These are phyloP conservation scores for Cyanistes caeruleus DNA, from an alignment of 2,113 vertebrate species.

Conservation along the genomic window DNA sequence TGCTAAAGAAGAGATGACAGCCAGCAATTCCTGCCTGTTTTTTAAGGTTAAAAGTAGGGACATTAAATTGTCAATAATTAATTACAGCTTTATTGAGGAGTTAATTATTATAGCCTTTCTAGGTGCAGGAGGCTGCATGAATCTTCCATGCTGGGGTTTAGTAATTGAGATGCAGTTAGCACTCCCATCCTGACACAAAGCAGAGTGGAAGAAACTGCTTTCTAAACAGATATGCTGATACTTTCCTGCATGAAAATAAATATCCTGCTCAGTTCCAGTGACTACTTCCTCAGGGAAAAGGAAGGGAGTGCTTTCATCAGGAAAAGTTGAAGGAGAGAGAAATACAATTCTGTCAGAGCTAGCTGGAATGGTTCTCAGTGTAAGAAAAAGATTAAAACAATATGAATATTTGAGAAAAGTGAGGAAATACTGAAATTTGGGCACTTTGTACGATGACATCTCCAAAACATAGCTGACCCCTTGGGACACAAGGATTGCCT, in stretches of 20 bases:
- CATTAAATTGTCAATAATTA: conserved; percentile 53
- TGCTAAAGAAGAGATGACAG: conserved; percentile 1
- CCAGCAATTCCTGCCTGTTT: conserved; percentile 15
- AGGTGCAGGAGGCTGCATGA: background rate
- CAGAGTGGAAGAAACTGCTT: background rate
- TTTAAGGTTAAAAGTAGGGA: conserved; percentile 34
- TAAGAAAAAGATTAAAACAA: background rate
- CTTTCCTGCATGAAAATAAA: conserved; percentile 16
- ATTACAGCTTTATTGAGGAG: conserved; percentile 46
- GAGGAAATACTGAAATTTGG: background rate
- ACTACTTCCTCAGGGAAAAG: conserved; percentile 7
- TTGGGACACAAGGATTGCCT: background rate
- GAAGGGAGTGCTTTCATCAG: background rate
- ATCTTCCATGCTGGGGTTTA: background rate
- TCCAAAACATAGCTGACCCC: background rate
- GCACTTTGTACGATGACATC: background rate
- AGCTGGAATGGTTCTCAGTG: background rate
- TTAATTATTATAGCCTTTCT: conserved; percentile 39
- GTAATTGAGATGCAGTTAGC: conserved; percentile 12
- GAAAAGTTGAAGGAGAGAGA: background rate
- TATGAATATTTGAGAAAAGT: background rate
- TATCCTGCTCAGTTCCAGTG: background rate
- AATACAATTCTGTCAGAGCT: background rate
- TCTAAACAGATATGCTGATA: conserved; percentile 26
- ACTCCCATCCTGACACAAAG: background rate